Base-by-base conservation (phyloP, 1,140 invertebrate genomes). In the Dufourea novaeangliae region DNA sequence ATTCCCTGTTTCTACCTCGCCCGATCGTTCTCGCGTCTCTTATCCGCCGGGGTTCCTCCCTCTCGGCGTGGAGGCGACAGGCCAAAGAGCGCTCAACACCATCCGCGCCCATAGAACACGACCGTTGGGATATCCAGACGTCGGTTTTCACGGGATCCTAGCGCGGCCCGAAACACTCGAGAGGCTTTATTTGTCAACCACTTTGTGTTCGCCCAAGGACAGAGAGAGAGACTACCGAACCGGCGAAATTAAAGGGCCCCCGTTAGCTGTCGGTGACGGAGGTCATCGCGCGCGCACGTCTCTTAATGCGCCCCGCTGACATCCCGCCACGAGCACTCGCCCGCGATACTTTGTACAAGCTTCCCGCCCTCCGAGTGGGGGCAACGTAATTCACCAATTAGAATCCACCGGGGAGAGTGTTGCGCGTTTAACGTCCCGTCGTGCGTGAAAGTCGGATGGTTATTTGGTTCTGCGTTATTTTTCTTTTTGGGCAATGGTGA, bases 161-260 rank as follows among this genome's bases (percentile, higher is more conserved):
- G 20, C 64, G 17, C 64, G 17, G 32, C 62, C 29, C 20, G 41
- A 34, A 64, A 22, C 75, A 66, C 78, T 81, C 69, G 56, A 71
- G 72, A 54, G 66, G 79, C 61, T 88, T 89, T 90, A 88, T 89
- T 89, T 89, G 88, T 85, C 84, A 85, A 89, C 74, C 79, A 86
- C 86, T 86, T 87, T 72, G 81, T 64, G 44, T 41, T n/a, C 64
- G 50, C 37, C 46, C 46, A 50, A 50, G 50, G 37, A n/a, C n/a
- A n/a, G n/a, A n/a, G n/a, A n/a, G n/a, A n/a, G n/a, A n/a, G n/a
- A 73, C 6, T 37, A 68, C 44, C 69, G 64, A 59, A 32, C 71
- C 20, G 50, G 25, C 52, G 78, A 88, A 89, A 89, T 87, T 88
- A 83, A 85, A 89, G 82, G 67, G 74, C 29, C 41, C 11, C 46